Evolutionary conservation across 2,113 vertebrate genomes (phyloP).

Genomic region (Lepisosteus oculatus): DNA sequence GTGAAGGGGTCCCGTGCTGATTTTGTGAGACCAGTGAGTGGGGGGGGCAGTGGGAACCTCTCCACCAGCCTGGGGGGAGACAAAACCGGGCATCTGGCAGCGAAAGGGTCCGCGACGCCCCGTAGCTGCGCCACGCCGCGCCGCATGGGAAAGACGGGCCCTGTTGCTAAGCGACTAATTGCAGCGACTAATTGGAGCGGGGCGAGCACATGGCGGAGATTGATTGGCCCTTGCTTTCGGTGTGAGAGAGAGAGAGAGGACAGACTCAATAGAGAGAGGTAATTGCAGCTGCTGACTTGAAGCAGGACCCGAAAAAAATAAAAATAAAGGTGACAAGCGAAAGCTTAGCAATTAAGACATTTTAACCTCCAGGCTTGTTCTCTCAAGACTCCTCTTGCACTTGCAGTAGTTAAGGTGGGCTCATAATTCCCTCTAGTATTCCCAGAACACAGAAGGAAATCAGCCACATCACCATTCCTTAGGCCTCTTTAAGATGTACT

Average conservation of each 20-base stretch:
- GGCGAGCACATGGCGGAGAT: not conserved
- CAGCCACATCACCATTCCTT: too few species aligned
- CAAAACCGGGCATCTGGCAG: not conserved
- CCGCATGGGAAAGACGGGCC: conserved; percentile 2
- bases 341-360: too few species aligned
- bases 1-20: too few species aligned
- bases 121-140: not conserved
- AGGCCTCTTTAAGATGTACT: too few species aligned
- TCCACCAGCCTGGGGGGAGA: not conserved
- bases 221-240: conserved; percentile 36
- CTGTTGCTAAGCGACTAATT: conserved; percentile 60
- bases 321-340: too few species aligned
- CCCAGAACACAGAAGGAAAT: too few species aligned
- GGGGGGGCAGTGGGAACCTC: too few species aligned
- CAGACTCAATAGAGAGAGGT: not conserved
- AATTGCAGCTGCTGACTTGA: not conserved
- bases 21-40: too few species aligned
- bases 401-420: too few species aligned
- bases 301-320: not conserved
- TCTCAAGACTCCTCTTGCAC: too few species aligned
- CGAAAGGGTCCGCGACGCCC: conserved; percentile 27
- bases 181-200: conserved; percentile 28
- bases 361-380: too few species aligned
- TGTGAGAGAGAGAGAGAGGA: not conserved
- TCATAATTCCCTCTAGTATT: too few species aligned